phyloP scores from a whole-genome alignment of 2,888 invertebrate genomes.

The Pristionchus mayeri region DNA sequence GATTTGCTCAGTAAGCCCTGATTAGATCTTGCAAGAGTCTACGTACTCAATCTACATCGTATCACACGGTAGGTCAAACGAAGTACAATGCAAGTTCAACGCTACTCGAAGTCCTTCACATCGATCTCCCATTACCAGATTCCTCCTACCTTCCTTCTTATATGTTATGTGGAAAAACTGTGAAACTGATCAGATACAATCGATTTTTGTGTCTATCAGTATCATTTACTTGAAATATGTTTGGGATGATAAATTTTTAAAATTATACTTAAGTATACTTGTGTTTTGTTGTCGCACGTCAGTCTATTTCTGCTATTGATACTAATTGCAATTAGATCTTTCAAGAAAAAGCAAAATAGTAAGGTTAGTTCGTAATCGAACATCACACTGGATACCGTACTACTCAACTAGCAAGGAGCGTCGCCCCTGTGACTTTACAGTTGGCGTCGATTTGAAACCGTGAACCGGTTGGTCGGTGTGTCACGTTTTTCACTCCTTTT shows the following conservation, averaged over 20 bases:
- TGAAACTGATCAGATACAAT: not conserved
- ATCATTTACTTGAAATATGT: not conserved
- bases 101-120: no score
- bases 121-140: no score
- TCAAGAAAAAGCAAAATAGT: not conserved
- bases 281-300: no score
- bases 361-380: not conserved
- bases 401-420: not conserved
- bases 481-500: conserved; percentile 23
- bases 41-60: no score
- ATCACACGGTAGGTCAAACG: no score
- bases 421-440: conserved; percentile 1
- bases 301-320: no score
- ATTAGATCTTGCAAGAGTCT: no score
- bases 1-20: no score
- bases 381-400: conserved; percentile 8
- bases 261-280: no score
- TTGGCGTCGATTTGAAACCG: conserved; percentile 33
- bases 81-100: no score
- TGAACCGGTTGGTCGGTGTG: conserved; percentile 26
- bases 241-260: not conserved
- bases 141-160: not conserved
- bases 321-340: not conserved
- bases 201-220: not conserved
- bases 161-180: not conserved